phyloP scores from a whole-genome alignment of 2,113 vertebrate species.

The Brienomyrus brachyistius region DNA sequence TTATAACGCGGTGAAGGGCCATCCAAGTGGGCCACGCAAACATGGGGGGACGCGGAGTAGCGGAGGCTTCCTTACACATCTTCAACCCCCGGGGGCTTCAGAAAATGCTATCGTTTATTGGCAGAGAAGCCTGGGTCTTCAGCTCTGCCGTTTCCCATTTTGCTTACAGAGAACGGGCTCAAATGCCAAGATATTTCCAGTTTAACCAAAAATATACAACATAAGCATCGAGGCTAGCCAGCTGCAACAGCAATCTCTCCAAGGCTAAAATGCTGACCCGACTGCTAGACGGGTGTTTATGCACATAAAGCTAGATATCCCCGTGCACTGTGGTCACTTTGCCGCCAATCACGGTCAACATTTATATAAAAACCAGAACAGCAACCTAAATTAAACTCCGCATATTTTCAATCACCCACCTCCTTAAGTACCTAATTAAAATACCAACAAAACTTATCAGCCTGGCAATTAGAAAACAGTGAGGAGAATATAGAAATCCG shows the following conservation, averaged over 20 bases:
- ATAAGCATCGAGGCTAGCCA: background rate
- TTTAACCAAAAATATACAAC: background rate
- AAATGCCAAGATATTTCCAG: background rate
- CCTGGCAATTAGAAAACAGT: background rate
- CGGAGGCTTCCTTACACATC: background rate
- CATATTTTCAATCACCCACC: background rate
- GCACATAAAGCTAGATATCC: background rate
- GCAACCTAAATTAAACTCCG: background rate
- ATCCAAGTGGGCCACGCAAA: slow-evolving; percentile 4
- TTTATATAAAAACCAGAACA: background rate
- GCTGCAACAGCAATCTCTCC: background rate
- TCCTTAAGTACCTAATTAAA: background rate
- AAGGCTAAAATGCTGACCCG: background rate
- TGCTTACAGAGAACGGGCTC: background rate
- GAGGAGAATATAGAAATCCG: background rate
- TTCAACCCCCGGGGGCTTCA: background rate
- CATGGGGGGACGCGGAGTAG: background rate
- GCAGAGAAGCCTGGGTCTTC: background rate
- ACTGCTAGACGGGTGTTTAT: background rate
- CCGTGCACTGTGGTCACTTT: background rate
- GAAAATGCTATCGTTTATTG: background rate
- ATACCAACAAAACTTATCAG: background rate
- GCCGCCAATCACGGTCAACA: background rate
- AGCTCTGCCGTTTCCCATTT: background rate
- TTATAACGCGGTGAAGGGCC: background rate